A percentile compares a stretch with the other conserved stretches of the same genome.
phyloP scores from a whole-genome alignment of 2,113 vertebrate species.

The Tyrannus savana region DNA sequence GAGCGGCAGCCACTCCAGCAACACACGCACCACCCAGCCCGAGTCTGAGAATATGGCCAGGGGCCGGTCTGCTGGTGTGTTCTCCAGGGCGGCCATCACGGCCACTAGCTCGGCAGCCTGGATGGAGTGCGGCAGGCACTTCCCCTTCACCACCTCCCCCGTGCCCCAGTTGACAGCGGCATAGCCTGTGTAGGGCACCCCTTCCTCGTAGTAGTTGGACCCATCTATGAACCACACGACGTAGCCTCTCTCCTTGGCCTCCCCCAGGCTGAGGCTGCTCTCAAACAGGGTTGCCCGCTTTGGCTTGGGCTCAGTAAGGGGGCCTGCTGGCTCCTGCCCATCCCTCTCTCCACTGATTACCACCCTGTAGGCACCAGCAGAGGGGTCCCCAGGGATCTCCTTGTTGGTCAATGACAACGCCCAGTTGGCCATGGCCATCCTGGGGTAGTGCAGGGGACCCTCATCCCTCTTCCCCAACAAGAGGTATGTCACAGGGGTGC shows the following conservation, averaged over 20 bases:
- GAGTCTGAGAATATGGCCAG: constrained; percentile 51
- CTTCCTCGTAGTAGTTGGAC: constrained; percentile 16
- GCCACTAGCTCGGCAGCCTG: constrained; percentile 58
- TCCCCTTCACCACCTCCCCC: constrained; percentile 40
- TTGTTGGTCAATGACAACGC: not conserved
- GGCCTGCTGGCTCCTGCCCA: rapidly evolving
- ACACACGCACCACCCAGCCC: constrained; percentile 11
- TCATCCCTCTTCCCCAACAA: not conserved
- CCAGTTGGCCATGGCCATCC: constrained; percentile 63
- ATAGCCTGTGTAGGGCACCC: constrained; percentile 19
- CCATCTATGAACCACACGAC: constrained; percentile 22
- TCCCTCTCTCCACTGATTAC: not conserved
- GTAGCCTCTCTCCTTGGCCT: constrained; percentile 24
- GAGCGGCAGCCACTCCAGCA: constrained; percentile 2
- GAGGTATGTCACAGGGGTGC: not conserved
- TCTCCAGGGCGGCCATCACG: not conserved
- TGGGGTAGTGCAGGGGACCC: not conserved
- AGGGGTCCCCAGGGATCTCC: not conserved
- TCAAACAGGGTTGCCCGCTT: not conserved
- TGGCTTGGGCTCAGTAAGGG: not conserved
- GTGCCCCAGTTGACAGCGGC: constrained; percentile 11
- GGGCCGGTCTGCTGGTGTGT: not conserved
- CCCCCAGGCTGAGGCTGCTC: constrained; percentile 24
- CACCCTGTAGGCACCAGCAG: not conserved
- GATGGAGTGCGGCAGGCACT: constrained; percentile 49